phyloP scores from a whole-genome alignment of 1,140 invertebrate species.

The Polyergus mexicanus region DNA sequence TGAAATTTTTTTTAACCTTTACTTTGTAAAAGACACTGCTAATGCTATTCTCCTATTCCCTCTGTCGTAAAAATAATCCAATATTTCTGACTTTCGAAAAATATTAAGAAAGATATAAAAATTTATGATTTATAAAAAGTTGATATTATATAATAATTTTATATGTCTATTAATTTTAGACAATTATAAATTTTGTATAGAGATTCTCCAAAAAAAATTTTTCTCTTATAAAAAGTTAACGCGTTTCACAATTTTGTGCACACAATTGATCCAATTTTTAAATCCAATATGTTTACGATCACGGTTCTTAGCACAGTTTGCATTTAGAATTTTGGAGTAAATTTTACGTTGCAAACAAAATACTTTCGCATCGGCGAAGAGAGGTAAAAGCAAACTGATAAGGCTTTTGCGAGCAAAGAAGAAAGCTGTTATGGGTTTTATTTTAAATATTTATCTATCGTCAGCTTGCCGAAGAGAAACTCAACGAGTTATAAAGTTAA shows the following conservation, averaged over 20 bases:
- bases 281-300: no score
- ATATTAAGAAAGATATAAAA: background rate
- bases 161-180: background rate
- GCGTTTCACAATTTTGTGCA: slow-evolving; percentile 2
- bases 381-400: slow-evolving; percentile 27
- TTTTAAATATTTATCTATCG: slow-evolving; percentile 31
- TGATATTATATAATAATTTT: background rate
- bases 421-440: slow-evolving; percentile 16
- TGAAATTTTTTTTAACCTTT: background rate
- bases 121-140: background rate
- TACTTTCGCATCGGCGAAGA: slow-evolving; percentile 5
- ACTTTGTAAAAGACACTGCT: background rate
- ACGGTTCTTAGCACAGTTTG: background rate
- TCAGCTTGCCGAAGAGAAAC: slow-evolving; percentile 14
- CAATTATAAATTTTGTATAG: background rate
- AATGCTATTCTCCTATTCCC: background rate
- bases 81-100: background rate
- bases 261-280: no score
- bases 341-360: slow-evolving; percentile 42
- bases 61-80: background rate
- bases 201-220: background rate
- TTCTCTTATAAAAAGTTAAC: slow-evolving; percentile 5
- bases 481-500: slow-evolving; percentile 12
- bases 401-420: slow-evolving; percentile 24
- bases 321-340: background rate